Conservation (phyloP, 2,797 vertebrate genomes). For the Vespertilio murinus region DNA sequence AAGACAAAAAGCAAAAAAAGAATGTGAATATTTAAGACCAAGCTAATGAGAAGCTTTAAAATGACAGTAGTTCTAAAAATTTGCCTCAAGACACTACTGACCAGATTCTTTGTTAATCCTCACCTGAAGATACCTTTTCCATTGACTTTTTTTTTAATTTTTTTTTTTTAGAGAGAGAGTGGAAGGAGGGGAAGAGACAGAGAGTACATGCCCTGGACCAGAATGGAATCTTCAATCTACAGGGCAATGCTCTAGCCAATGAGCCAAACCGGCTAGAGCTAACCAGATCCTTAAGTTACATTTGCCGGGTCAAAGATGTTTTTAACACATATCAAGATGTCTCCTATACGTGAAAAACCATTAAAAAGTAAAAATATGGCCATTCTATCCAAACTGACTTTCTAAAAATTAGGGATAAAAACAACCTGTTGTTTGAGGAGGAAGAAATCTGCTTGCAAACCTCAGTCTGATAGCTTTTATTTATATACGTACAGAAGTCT, state of each 20-base stretch:
- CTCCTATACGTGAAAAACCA: neutral
- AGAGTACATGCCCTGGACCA: too few relatives aligned
- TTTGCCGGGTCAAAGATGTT: constrained; percentile 1
- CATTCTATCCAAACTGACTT: neutral
- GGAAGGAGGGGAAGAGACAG: too few relatives aligned
- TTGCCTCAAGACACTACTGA: neutral
- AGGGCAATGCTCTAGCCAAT: too few relatives aligned
- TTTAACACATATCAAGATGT: neutral
- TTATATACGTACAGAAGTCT: neutral
- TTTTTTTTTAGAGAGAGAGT: too few relatives aligned
- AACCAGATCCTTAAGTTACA: neutral
- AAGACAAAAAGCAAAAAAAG: constrained; percentile 40
- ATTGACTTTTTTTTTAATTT: too few relatives aligned
- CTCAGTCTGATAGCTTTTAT: neutral
- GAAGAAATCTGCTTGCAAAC: neutral
- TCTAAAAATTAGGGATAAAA: constrained; percentile 9
- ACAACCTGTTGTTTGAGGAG: neutral
- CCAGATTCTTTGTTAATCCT: neutral
- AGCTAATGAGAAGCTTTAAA: constrained; percentile 23
- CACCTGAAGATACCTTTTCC: too few relatives aligned
- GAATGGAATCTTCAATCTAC: too few relatives aligned
- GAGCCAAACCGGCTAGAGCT: too few relatives aligned
- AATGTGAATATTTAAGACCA: neutral
- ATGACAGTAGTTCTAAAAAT: constrained; percentile 35
- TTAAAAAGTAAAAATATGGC: neutral